Evolutionary conservation across 2,888 invertebrate species (phyloP).

Genomic region (Catocala fraxini): DNA sequence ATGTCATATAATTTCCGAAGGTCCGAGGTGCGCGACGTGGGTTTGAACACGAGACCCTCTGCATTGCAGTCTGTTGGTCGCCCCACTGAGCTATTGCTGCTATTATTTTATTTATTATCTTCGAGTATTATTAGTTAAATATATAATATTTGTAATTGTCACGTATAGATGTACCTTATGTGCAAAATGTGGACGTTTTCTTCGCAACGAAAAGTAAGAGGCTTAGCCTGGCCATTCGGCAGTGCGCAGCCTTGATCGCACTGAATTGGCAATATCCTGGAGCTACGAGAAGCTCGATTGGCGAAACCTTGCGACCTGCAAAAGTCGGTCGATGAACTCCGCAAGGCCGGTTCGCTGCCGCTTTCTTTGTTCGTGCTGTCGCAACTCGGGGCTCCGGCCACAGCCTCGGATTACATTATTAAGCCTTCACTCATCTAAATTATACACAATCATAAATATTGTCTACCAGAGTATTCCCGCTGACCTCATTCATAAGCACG

Average conservation of each 20-base stretch:
- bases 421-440: constrained; percentile 82
- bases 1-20: no score
- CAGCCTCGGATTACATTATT: constrained; percentile 82
- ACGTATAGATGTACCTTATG: constrained; percentile 29
- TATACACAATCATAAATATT: constrained; percentile 59
- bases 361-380: constrained; percentile 86
- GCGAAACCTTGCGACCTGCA: constrained; percentile 87
- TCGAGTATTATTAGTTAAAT: no score
- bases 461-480: constrained; percentile 45
- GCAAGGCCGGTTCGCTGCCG: constrained; percentile 82
- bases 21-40: no score
- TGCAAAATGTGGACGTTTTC: constrained; percentile 60
- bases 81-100: no score
- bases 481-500: constrained; percentile 51
- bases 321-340: constrained; percentile 86
- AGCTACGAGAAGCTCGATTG: constrained; percentile 85
- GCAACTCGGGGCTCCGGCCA: constrained; percentile 73
- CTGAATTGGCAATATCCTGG: constrained; percentile 87
- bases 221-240: constrained; percentile 64
- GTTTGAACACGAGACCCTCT: no score
- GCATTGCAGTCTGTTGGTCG: no score
- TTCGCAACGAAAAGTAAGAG: constrained; percentile 80
- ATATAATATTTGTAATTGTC: constrained; percentile 24
- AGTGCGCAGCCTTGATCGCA: constrained; percentile 81
- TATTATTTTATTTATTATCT: no score